Conservation (phyloP, 2,113 vertebrate genomes). For the Pelobates fuscus region DNA sequence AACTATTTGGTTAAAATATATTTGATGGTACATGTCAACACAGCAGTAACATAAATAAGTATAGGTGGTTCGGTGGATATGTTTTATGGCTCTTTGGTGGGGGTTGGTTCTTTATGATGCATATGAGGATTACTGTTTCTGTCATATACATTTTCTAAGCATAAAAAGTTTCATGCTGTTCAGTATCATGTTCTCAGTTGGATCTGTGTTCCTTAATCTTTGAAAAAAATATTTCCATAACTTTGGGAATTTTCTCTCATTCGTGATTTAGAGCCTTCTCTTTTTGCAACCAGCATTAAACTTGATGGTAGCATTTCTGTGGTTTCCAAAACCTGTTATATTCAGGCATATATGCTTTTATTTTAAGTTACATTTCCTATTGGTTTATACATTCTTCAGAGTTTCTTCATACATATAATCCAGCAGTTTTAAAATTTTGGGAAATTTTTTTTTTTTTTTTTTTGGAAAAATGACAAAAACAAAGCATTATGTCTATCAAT, state of each 20-base stretch:
- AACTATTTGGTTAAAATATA: no score
- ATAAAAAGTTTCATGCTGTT: conserved; percentile 38
- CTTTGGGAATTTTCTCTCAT: conserved; percentile 34
- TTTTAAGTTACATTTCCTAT: no score
- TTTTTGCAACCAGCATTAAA: conserved; percentile 35
- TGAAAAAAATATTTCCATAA: conserved; percentile 42
- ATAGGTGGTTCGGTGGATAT: no score
- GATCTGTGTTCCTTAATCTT: conserved; percentile 42
- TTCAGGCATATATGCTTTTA: conserved; percentile 30
- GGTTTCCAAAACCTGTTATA: conserved; percentile 31
- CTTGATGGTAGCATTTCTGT: conserved; percentile 25
- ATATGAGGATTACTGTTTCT: conserved; percentile 37
- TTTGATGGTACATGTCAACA: no score
- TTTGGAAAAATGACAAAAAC: no score
- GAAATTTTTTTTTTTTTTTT: no score
- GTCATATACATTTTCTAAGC: conserved; percentile 43
- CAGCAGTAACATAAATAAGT: no score
- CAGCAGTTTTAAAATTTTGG: no score
- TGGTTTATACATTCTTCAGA: no score
- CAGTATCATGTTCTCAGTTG: conserved; percentile 47
- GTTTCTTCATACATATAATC: no score
- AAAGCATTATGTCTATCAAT: no score
- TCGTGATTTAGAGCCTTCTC: conserved; percentile 40
- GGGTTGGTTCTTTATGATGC: conserved; percentile 27
- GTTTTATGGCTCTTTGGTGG: not conserved